phyloP scores from a whole-genome alignment of 2,797 vertebrate species.

The Pogoniulus pusillus region DNA sequence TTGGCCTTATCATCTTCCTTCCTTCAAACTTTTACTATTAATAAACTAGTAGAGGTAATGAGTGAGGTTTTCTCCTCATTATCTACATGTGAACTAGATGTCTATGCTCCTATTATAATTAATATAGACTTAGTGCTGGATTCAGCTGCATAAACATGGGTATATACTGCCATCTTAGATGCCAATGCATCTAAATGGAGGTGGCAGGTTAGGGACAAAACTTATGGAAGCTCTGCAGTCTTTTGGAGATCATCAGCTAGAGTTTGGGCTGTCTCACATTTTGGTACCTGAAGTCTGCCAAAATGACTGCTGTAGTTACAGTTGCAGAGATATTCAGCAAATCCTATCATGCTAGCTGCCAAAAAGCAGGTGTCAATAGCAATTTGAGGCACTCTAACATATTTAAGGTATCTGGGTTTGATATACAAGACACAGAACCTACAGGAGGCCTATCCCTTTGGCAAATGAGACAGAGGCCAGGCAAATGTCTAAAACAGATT shows the following conservation, averaged over 20 bases:
- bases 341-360: neutral
- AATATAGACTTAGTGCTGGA: neutral
- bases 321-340: neutral
- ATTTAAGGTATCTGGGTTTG: neutral
- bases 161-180: neutral
- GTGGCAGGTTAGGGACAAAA: constrained; percentile 32
- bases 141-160: neutral
- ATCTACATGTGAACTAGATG: constrained; percentile 6
- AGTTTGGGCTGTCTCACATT: neutral
- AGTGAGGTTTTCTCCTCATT: neutral
- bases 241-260: neutral
- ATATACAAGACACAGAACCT: neutral
- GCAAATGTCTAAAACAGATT: neutral
- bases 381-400: neutral
- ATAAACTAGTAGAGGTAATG: neutral
- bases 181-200: constrained; percentile 17
- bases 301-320: constrained; percentile 23
- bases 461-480: neutral
- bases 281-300: neutral
- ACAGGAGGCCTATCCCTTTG: neutral
- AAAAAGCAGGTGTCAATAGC: neutral
- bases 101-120: constrained; percentile 1
- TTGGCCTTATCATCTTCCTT: neutral
- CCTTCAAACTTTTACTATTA: neutral
- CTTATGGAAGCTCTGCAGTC: neutral